Conservation (phyloP, 2,888 invertebrate species). For the Ichneumoninae sp. region DNA sequence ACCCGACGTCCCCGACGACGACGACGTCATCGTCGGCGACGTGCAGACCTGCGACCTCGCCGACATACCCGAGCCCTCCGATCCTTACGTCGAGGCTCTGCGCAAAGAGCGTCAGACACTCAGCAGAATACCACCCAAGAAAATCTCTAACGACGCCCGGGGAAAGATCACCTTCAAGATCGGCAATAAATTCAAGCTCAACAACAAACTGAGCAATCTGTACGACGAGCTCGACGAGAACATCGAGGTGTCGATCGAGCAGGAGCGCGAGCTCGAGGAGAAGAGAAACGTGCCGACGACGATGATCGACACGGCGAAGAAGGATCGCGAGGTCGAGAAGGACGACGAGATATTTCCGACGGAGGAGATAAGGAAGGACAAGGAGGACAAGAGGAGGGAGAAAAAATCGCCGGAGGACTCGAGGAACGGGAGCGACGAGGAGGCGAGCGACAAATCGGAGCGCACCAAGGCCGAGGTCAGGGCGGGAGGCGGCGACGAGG, state of each 20-base stretch:
- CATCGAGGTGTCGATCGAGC: slow-evolving; percentile 73
- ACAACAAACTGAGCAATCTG: slow-evolving; percentile 79
- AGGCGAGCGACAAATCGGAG: slow-evolving; percentile 55
- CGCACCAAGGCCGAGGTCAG: slow-evolving; percentile 67
- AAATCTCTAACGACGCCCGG: slow-evolving; percentile 79
- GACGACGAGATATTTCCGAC: slow-evolving; percentile 58
- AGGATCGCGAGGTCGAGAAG: slow-evolving; percentile 47
- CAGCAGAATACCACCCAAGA: slow-evolving; percentile 80
- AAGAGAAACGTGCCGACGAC: slow-evolving; percentile 61
- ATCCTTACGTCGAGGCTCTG: slow-evolving; percentile 81
- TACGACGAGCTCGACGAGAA: slow-evolving; percentile 80
- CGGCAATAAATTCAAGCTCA: slow-evolving; percentile 79
- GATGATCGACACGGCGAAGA: slow-evolving; percentile 29
- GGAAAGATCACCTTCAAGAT: slow-evolving; percentile 83
- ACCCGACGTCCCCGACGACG: slow-evolving; percentile 75
- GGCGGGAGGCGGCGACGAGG: slow-evolving; percentile 79
- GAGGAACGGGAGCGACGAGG: slow-evolving; percentile 62
- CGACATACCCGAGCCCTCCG: slow-evolving; percentile 80
- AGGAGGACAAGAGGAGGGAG: slow-evolving; percentile 53
- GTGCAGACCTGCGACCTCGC: slow-evolving; percentile 79
- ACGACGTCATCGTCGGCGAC: slow-evolving; percentile 76
- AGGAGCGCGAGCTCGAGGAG: slow-evolving; percentile 71
- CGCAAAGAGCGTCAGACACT: slow-evolving; percentile 80
- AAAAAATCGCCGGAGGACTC: slow-evolving; percentile 40
- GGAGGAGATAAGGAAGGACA: slow-evolving; percentile 63